Conservation (phyloP, 2,888 invertebrate genomes). For the Leptinotarsa peninsularis region DNA sequence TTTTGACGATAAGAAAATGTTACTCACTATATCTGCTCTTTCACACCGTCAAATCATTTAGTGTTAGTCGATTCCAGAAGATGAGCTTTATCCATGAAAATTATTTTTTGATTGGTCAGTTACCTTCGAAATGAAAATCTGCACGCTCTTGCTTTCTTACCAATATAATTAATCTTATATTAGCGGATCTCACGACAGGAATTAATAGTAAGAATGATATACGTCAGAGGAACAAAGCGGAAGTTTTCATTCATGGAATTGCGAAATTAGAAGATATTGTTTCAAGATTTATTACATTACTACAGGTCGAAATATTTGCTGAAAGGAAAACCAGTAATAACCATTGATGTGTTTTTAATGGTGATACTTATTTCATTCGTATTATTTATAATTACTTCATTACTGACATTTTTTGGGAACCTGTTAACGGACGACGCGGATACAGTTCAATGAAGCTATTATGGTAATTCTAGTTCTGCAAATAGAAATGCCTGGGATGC, state of each 20-base stretch:
- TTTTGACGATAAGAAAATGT: no score
- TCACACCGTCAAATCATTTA: not conserved
- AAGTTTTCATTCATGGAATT: constrained; percentile 15
- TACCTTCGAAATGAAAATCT: not conserved
- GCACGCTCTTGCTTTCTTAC: not conserved
- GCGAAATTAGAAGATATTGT: not conserved
- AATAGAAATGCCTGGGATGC: not conserved
- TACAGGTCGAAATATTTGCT: not conserved
- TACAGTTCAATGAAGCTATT: not conserved
- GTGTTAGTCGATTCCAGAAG: not conserved
- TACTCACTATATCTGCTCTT: no score
- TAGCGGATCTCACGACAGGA: constrained; percentile 26
- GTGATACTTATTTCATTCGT: not conserved
- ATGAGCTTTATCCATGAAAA: not conserved
- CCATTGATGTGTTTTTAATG: constrained; percentile 7
- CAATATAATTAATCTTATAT: not conserved
- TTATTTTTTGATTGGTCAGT: not conserved
- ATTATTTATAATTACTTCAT: not conserved
- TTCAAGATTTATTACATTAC: not conserved
- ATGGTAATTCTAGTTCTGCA: not conserved
- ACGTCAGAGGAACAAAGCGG: constrained; percentile 7
- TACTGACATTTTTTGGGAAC: not conserved
- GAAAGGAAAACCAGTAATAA: not conserved
- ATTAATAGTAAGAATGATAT: constrained; percentile 6
- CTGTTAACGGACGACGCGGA: not conserved